phyloP scores from a whole-genome alignment of 2,888 invertebrate species.

The Calameuta filiformis region DNA sequence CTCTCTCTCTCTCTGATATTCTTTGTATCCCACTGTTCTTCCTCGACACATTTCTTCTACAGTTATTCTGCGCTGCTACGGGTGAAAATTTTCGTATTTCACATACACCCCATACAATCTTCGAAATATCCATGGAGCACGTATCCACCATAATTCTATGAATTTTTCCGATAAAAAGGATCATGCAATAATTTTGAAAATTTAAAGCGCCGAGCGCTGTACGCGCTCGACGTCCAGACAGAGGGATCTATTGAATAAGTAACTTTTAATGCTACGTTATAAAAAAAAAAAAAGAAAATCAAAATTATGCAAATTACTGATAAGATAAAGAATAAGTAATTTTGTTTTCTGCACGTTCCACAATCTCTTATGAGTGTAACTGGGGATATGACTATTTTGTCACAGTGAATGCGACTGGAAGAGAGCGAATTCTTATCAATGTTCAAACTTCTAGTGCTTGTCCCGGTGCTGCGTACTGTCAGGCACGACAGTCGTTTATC shows the following conservation, averaged over 20 bases:
- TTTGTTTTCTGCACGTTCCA: not conserved
- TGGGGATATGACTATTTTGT: not conserved
- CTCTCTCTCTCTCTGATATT: not conserved
- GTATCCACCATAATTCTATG: not conserved
- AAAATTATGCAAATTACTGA: not conserved
- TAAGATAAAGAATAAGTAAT: not conserved
- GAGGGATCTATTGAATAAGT: not conserved
- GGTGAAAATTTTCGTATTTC: not conserved
- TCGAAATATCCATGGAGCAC: not conserved
- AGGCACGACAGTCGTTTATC: not conserved
- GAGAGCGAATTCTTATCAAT: conserved; percentile 27
- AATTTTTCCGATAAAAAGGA: not conserved
- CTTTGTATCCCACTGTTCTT: not conserved
- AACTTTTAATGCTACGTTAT: not conserved
- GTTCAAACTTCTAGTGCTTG: conserved; percentile 37
- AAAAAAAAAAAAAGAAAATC: not conserved
- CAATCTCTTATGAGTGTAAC: not conserved
- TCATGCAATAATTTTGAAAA: not conserved
- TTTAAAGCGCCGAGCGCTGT: not conserved
- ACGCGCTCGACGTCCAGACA: no score
- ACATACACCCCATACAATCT: not conserved
- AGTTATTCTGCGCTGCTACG: not conserved
- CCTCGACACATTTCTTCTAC: not conserved
- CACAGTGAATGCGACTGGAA: not conserved
- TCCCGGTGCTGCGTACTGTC: not conserved